phyloP scores from a whole-genome alignment of 1,140 invertebrate genomes.

The Lucilia cuprina region DNA sequence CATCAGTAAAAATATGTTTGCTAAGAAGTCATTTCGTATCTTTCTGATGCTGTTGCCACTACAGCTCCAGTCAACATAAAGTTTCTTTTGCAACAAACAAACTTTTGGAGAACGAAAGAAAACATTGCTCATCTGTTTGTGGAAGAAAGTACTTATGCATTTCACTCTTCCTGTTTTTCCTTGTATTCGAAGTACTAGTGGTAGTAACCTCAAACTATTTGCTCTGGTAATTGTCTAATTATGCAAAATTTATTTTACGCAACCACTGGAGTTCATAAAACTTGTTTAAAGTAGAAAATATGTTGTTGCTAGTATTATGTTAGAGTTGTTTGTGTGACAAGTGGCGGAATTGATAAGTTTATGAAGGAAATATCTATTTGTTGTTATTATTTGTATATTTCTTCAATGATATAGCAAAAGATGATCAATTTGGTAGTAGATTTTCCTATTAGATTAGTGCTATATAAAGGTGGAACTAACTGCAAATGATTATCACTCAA shows the following conservation, averaged over 20 bases:
- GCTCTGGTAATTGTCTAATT: constrained; percentile 49
- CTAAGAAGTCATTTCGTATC: background rate
- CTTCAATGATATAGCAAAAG: no score
- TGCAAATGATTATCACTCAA: no score
- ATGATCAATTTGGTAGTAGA: no score
- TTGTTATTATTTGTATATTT: no score
- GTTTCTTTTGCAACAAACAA: background rate
- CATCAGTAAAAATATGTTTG: background rate
- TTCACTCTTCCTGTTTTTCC: no score
- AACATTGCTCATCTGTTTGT: background rate
- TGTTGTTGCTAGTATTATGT: background rate
- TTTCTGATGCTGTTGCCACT: background rate
- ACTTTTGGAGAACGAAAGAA: background rate
- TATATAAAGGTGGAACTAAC: no score
- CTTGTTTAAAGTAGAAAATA: constrained; percentile 19
- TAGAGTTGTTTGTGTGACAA: background rate
- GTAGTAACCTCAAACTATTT: constrained; percentile 36
- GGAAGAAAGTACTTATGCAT: no score
- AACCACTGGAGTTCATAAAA: constrained; percentile 33
- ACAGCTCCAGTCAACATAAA: background rate
- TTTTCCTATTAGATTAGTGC: no score
- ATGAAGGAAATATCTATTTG: no score
- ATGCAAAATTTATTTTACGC: constrained; percentile 48
- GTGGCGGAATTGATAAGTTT: background rate
- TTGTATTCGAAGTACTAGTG: background rate